Evolutionary conservation across 2,888 invertebrate genomes (phyloP).

Genomic region (Drosophila tanythrix): DNA sequence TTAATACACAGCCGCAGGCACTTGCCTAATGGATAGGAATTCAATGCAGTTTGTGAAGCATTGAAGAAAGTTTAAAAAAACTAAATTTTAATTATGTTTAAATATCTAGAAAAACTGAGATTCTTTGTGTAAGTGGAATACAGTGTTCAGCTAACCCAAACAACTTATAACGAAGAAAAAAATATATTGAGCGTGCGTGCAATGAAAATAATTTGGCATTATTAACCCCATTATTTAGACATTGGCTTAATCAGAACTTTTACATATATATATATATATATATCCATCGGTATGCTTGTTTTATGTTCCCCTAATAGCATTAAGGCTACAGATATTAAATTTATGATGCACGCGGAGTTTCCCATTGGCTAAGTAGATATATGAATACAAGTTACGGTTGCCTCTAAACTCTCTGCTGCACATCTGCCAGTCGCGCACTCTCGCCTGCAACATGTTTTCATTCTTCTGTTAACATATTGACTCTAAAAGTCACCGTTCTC

Average conservation of each 20-base stretch:
- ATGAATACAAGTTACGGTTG: not conserved
- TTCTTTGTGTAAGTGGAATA: slow-evolving; percentile 1
- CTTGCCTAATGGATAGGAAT: slow-evolving; percentile 33
- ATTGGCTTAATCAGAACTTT: not conserved
- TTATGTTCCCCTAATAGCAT: not conserved
- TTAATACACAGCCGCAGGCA: slow-evolving; percentile 12
- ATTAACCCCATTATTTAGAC: not conserved
- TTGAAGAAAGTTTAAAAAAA: slow-evolving; percentile 29
- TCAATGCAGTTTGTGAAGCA: slow-evolving; percentile 39
- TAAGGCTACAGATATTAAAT: not conserved
- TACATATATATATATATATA: not conserved
- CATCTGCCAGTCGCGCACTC: not conserved
- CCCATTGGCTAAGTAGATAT: not conserved
- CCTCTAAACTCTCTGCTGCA: not conserved
- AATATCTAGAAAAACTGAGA: slow-evolving; percentile 19
- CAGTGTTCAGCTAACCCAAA: slow-evolving; percentile 1
- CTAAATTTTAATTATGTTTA: slow-evolving; percentile 7
- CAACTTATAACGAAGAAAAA: not conserved
- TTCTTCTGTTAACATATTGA: slow-evolving; percentile 14
- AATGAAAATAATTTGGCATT: not conserved
- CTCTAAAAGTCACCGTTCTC: slow-evolving; percentile 26
- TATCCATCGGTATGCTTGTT: not conserved
- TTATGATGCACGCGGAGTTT: not conserved
- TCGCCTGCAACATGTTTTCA: not conserved
- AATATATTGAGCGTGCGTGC: not conserved